Evolutionary conservation across 2,888 invertebrate genomes (phyloP).

Genomic region (Apodemia hepburni): DNA sequence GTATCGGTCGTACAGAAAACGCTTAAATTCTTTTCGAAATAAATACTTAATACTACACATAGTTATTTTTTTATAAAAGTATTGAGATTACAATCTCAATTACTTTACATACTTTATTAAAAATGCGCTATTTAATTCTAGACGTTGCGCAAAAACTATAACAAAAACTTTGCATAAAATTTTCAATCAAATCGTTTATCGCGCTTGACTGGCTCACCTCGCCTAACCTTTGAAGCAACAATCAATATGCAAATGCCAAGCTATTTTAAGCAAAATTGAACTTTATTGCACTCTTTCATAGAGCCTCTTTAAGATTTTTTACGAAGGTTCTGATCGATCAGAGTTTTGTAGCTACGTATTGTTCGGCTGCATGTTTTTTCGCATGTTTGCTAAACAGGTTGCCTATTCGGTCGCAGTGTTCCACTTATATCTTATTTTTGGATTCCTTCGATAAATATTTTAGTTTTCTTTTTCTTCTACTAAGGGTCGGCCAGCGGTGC

Average conservation of each 20-base stretch:
- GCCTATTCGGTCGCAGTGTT: slow-evolving; percentile 25
- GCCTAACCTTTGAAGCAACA: slow-evolving; percentile 12
- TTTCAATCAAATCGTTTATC: slow-evolving; percentile 25
- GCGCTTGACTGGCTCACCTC: slow-evolving; percentile 21
- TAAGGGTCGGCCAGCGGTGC: too few relatives aligned
- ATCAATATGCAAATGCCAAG: slow-evolving; percentile 12
- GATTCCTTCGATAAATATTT: not conserved
- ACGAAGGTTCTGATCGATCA: slow-evolving; percentile 12
- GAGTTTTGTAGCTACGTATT: slow-evolving; percentile 24
- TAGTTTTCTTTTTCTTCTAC: too few relatives aligned
- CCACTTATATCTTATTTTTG: slow-evolving; percentile 21
- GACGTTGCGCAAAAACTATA: not conserved
- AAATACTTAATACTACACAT: not conserved
- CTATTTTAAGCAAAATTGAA: not conserved
- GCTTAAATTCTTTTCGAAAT: too few relatives aligned
- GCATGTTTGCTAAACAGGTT: slow-evolving; percentile 30
- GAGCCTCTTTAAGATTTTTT: not conserved
- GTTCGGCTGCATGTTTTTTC: slow-evolving; percentile 34
- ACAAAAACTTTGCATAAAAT: slow-evolving; percentile 17
- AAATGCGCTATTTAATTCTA: not conserved
- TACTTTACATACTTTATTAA: slow-evolving; percentile 2
- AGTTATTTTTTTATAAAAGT: not conserved
- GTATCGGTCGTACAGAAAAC: too few relatives aligned
- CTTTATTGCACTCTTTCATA: not conserved
- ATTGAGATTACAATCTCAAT: not conserved